Evolutionary conservation across 2,888 invertebrate genomes (phyloP).

Genomic region (Orthosia cruda): DNA sequence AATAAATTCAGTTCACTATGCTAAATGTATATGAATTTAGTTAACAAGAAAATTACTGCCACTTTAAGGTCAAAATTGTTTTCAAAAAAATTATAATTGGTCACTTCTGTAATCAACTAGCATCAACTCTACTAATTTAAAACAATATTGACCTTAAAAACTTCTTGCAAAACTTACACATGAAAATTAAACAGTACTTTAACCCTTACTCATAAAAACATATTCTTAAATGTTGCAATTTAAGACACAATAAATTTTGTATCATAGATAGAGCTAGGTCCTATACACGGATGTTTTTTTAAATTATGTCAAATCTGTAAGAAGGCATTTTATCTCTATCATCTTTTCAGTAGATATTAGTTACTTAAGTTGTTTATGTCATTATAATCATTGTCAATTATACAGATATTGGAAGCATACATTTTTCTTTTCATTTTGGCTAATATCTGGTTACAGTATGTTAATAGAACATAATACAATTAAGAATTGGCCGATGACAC

Average conservation of each 20-base stretch:
- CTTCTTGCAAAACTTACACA: conserved; percentile 21
- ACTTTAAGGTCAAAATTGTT: conserved; percentile 26
- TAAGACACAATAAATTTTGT: conserved; percentile 3
- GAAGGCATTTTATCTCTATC: not conserved
- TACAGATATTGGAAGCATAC: conserved; percentile 51
- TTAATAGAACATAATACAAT: conserved; percentile 98
- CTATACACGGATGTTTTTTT: not conserved
- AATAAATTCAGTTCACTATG: conserved; percentile 46
- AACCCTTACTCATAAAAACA: conserved; percentile 14
- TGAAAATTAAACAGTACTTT: conserved; percentile 13
- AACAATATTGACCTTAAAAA: conserved; percentile 41
- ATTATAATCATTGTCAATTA: conserved; percentile 35
- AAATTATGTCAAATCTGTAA: not conserved
- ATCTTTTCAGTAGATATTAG: conserved; percentile 5
- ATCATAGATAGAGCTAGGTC: not conserved
- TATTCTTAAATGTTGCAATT: not conserved
- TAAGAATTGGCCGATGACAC: conserved; percentile 96
- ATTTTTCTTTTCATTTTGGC: conserved; percentile 38
- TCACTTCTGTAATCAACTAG: conserved; percentile 21
- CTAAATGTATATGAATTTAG: conserved; percentile 38
- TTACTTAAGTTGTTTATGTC: conserved; percentile 7
- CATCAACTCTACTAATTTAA: conserved; percentile 21
- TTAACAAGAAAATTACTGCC: conserved; percentile 35
- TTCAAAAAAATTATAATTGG: conserved; percentile 37
- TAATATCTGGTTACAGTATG: conserved; percentile 33